Conservation (phyloP, 2,797 vertebrate genomes). For the Sebastes minor region DNA sequence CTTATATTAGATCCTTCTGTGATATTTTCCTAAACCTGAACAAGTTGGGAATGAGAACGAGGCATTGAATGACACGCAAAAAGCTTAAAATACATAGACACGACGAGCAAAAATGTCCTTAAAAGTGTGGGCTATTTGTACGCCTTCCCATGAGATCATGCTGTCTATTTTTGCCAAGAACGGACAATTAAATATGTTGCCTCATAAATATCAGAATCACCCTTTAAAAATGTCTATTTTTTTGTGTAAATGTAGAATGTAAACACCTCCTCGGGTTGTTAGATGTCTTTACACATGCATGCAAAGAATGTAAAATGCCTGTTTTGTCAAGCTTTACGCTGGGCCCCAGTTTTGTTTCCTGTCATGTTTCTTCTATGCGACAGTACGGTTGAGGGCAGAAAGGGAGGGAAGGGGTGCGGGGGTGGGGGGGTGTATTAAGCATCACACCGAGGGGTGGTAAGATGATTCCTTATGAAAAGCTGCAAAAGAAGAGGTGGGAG, state of each 20-base stretch:
- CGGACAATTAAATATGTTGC: neutral
- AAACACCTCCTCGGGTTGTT: neutral
- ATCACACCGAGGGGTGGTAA: neutral
- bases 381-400: neutral
- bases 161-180: too few relatives aligned
- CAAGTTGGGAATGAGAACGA: too few relatives aligned
- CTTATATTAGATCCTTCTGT: too few relatives aligned
- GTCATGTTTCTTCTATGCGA: neutral
- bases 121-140: too few relatives aligned
- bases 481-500: conserved; percentile 64
- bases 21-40: too few relatives aligned
- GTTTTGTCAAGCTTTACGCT: neutral
- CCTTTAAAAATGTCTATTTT: neutral
- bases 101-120: too few relatives aligned
- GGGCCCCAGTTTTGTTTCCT: conserved; percentile 9
- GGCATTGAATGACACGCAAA: too few relatives aligned
- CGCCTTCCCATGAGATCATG: too few relatives aligned
- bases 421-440: neutral
- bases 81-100: too few relatives aligned
- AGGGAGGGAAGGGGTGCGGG: neutral
- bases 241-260: too few relatives aligned
- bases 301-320: neutral
- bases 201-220: neutral
- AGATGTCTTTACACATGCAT: neutral
- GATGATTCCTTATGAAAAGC: conserved; percentile 79